phyloP scores from a whole-genome alignment of 2,797 vertebrate genomes.

The Anisognathus igniventris region DNA sequence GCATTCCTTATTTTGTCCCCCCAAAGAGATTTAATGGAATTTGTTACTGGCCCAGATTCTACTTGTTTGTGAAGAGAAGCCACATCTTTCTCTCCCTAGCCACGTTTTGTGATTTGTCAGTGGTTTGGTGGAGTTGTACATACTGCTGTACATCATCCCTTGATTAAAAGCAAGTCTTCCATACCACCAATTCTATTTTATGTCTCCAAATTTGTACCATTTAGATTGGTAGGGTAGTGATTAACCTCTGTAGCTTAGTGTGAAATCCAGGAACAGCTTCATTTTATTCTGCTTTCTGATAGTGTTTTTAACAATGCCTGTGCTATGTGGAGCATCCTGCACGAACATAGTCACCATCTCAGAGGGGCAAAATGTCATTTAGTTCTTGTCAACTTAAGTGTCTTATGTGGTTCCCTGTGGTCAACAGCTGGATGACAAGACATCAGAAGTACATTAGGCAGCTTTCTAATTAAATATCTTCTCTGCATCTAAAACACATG shows the following conservation, averaged over 20 bases:
- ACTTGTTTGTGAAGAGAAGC: neutral
- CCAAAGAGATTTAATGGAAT: neutral
- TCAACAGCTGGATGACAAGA: slow-evolving; percentile 6
- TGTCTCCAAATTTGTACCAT: neutral
- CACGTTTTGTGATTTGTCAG: neutral
- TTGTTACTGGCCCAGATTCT: neutral
- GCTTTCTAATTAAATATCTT: slow-evolving; percentile 19
- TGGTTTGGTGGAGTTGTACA: neutral
- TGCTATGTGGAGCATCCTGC: neutral
- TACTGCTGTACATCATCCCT: neutral
- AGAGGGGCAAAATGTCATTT: neutral
- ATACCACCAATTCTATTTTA: neutral
- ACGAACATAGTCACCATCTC: neutral
- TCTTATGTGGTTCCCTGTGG: neutral
- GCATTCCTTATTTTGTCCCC: neutral
- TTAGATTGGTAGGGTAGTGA: neutral
- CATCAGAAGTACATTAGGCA: neutral
- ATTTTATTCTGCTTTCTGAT: neutral
- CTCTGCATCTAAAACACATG: neutral
- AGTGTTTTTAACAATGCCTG: neutral
- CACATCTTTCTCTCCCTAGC: neutral
- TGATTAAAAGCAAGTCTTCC: neutral
- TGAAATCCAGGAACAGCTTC: neutral
- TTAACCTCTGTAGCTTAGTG: neutral
- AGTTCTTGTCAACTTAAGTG: neutral